Percentiles rank a stretch among this genome's conserved stretches.
These are phyloP conservation scores for Leistus spinibarbis DNA, from an alignment of 2,888 invertebrate species.

Conservation along the genomic window DNA sequence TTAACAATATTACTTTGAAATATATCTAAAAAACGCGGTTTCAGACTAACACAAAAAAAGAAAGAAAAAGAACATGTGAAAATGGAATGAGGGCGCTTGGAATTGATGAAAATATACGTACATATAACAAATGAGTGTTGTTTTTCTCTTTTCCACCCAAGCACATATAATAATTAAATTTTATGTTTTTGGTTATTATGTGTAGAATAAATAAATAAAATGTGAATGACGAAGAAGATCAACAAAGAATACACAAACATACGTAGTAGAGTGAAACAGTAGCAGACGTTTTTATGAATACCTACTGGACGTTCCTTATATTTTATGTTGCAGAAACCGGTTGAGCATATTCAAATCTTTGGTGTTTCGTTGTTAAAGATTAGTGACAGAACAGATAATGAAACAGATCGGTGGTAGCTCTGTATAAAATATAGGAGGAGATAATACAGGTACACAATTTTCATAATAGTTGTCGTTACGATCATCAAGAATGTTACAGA, in stretches of 20 bases:
- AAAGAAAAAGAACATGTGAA: not conserved
- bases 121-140: not conserved
- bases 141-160: not conserved
- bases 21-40: not conserved
- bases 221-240: not conserved
- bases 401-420: too few species aligned
- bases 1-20: conserved; percentile 3
- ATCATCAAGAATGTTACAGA: too few species aligned
- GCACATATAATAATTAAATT: not conserved
- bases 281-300: too few species aligned
- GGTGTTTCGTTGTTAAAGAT: too few species aligned
- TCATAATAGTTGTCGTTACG: too few species aligned
- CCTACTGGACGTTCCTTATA: too few species aligned
- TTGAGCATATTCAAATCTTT: too few species aligned
- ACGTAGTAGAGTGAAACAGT: too few species aligned
- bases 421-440: too few species aligned
- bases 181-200: not conserved
- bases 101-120: not conserved
- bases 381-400: too few species aligned
- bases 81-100: not conserved
- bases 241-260: not conserved
- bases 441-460: too few species aligned
- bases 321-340: too few species aligned
- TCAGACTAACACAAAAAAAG: not conserved
- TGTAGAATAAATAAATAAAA: not conserved